These are phyloP conservation scores for Caenorhabditis imperialis DNA, from an alignment of 2,888 invertebrate species.

Conservation along the genomic window DNA sequence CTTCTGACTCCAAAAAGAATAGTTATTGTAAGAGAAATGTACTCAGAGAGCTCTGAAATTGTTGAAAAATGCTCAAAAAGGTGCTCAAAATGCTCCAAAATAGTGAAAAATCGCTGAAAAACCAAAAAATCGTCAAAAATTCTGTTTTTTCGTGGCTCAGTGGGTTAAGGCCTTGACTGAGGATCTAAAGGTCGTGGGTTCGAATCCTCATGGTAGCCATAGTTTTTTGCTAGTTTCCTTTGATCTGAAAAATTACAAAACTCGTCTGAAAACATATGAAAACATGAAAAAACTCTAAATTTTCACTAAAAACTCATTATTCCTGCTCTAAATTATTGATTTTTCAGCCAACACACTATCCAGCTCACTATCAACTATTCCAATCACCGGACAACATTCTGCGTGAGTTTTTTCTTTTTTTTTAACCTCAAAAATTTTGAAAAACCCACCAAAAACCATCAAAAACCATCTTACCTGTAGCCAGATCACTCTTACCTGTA, in stretches of 20 bases:
- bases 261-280: no score
- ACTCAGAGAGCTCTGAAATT: no score
- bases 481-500: no score
- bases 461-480: no score
- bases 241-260: no score
- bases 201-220: constrained; percentile 1
- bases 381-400: constrained; percentile 27
- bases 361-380: constrained; percentile 55
- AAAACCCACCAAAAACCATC: not conserved
- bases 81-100: not conserved
- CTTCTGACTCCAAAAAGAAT: constrained; percentile 36
- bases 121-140: no score
- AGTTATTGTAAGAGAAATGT: no score
- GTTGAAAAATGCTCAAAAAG: not conserved
- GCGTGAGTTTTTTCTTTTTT: constrained; percentile 1
- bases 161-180: not conserved
- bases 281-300: no score
- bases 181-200: constrained; percentile 2
- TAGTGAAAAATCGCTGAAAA: no score
- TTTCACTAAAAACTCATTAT: no score
- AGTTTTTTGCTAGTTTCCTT: not conserved
- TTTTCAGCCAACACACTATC: constrained; percentile 54
- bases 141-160: no score
- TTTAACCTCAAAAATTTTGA: not conserved
- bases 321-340: no score